Evolutionary conservation across 2,888 invertebrate species (phyloP).

Genomic region (Steinernema hermaphroditum): DNA sequence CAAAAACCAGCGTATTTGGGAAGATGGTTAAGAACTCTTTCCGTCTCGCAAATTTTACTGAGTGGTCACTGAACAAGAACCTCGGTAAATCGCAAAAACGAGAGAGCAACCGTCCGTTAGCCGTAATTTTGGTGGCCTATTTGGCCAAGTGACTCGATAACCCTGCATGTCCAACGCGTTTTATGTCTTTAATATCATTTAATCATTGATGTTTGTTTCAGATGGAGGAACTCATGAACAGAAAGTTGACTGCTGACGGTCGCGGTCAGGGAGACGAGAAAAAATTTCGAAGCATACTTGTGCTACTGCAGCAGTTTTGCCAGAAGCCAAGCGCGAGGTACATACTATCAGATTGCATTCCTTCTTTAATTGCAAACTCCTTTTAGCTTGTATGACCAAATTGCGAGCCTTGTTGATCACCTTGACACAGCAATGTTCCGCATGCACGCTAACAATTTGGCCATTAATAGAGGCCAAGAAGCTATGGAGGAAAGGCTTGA

Average conservation of each 20-base stretch:
- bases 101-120: too few relatives aligned
- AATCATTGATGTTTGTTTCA: neutral
- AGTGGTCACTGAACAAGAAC: too few relatives aligned
- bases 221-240: neutral
- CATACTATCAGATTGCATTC: too few relatives aligned
- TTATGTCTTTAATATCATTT: too few relatives aligned
- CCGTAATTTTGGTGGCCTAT: too few relatives aligned
- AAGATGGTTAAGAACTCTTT: too few relatives aligned
- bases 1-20: too few relatives aligned
- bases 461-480: neutral
- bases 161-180: too few relatives aligned
- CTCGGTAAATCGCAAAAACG: too few relatives aligned
- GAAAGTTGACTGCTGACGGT: conserved; percentile 24
- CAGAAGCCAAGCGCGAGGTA: neutral
- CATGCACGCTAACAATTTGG: neutral
- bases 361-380: neutral
- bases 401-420: neutral
- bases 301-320: neutral
- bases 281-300: neutral
- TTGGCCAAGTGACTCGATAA: too few relatives aligned
- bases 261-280: neutral
- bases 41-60: too few relatives aligned
- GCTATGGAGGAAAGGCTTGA: neutral
- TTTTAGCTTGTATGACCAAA: neutral
- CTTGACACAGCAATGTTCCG: neutral